Conservation (phyloP, 2,113 vertebrate species). For the Egretta garzetta region DNA sequence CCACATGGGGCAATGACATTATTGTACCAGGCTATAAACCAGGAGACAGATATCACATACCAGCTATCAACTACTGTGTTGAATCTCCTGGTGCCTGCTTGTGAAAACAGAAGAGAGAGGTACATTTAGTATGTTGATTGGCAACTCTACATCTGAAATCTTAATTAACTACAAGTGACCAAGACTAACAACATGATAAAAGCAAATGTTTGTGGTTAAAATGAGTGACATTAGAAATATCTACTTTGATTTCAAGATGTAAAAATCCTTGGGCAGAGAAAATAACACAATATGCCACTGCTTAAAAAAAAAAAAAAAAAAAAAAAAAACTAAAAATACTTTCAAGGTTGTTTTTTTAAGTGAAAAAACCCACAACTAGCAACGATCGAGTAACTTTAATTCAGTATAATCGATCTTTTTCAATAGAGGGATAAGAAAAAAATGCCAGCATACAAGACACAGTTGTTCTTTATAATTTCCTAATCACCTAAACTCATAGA, state of each 20-base stretch:
- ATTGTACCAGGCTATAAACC: slow-evolving; percentile 81
- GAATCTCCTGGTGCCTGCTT: slow-evolving; percentile 65
- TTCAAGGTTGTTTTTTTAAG: not conserved
- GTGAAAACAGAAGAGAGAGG: slow-evolving; percentile 59
- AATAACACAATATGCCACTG: not conserved
- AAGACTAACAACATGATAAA: slow-evolving; percentile 37
- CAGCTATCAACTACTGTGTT: slow-evolving; percentile 65
- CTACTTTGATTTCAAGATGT: not conserved
- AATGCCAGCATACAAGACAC: not conserved
- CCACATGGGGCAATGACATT: slow-evolving; percentile 84
- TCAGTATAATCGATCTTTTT: slow-evolving; percentile 15
- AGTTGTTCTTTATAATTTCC: slow-evolving; percentile 21
- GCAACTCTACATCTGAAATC: slow-evolving; percentile 64
- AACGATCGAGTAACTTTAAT: not conserved
- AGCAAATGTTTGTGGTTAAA: slow-evolving; percentile 14
- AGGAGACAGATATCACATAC: slow-evolving; percentile 76
- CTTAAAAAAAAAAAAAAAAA: not conserved
- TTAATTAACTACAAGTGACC: slow-evolving; percentile 67
- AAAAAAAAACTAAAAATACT: not conserved
- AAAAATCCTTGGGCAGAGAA: not conserved
- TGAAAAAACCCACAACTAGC: not conserved
- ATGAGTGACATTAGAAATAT: slow-evolving; percentile 20
- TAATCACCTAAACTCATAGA: slow-evolving; percentile 14
- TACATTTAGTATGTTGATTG: slow-evolving; percentile 62
- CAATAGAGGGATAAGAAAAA: not conserved